Percentiles rank a stretch among this genome's conserved stretches.
phyloP scores from a whole-genome alignment of 2,113 vertebrate species.

The Riparia riparia region DNA sequence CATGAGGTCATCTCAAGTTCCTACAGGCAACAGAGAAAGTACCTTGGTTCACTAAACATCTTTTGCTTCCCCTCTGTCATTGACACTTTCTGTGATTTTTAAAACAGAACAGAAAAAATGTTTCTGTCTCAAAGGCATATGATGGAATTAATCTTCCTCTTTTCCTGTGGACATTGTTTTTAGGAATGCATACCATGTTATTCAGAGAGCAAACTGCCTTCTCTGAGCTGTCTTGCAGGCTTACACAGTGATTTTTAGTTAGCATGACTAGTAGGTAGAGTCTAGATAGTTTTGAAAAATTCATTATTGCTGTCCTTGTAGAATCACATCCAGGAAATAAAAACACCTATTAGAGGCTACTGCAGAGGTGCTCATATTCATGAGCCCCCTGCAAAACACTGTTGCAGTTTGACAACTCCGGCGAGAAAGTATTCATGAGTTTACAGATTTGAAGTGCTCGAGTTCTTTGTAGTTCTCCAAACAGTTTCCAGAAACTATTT shows the following conservation, averaged over 20 bases:
- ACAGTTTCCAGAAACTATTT: constrained; percentile 49
- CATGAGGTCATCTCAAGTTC: neutral
- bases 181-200: neutral
- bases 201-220: neutral
- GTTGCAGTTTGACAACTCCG: neutral
- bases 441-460: neutral
- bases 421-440: constrained; percentile 9
- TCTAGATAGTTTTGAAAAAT: neutral
- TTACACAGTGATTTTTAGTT: constrained; percentile 11
- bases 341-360: neutral
- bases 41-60: neutral
- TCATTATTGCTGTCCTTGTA: neutral
- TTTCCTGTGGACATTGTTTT: neutral
- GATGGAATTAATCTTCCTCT: neutral
- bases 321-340: neutral
- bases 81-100: neutral
- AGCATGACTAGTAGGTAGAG: neutral
- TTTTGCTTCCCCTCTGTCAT: neutral
- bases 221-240: neutral
- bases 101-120: neutral
- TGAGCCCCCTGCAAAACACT: neutral
- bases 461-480: constrained; percentile 50
- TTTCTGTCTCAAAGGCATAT: neutral
- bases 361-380: constrained; percentile 10
- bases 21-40: neutral